A percentile compares a stretch with the other conserved stretches of the same genome.
Evolutionary conservation across 2,113 vertebrate species (phyloP).

Genomic region (Hipposideros armiger): DNA sequence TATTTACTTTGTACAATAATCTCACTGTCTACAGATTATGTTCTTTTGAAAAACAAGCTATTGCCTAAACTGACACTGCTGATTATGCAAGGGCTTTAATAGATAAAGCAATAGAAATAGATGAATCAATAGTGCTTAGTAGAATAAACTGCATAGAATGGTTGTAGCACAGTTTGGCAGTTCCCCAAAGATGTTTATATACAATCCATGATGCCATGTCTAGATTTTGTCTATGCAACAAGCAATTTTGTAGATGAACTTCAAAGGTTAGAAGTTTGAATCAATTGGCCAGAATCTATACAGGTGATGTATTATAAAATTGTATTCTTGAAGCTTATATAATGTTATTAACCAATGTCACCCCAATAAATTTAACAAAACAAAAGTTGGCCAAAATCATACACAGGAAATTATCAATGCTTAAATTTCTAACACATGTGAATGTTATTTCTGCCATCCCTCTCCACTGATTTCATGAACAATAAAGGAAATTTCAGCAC

Average conservation of each 20-base stretch:
- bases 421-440: not conserved
- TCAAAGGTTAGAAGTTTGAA: not conserved
- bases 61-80: not conserved
- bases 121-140: not conserved
- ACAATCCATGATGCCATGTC: not conserved
- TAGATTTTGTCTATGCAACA: not conserved
- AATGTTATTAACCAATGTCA: not conserved
- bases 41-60: constrained; percentile 16
- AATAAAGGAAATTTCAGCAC: not conserved
- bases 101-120: not conserved
- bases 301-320: not conserved
- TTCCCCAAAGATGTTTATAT: not conserved
- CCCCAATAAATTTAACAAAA: not conserved
- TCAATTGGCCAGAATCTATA: not conserved
- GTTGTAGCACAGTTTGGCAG: not conserved
- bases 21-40: not conserved
- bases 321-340: not conserved
- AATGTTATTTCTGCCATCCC: not conserved
- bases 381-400: not conserved
- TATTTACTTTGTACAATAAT: not conserved
- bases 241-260: not conserved
- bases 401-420: not conserved
- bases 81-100: constrained; percentile 41
- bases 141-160: not conserved
- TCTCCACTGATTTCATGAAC: not conserved